Percentiles rank a stretch among this genome's conserved stretches.
phyloP scores from a whole-genome alignment of 2,888 invertebrate species.

The Myathropa florea region DNA sequence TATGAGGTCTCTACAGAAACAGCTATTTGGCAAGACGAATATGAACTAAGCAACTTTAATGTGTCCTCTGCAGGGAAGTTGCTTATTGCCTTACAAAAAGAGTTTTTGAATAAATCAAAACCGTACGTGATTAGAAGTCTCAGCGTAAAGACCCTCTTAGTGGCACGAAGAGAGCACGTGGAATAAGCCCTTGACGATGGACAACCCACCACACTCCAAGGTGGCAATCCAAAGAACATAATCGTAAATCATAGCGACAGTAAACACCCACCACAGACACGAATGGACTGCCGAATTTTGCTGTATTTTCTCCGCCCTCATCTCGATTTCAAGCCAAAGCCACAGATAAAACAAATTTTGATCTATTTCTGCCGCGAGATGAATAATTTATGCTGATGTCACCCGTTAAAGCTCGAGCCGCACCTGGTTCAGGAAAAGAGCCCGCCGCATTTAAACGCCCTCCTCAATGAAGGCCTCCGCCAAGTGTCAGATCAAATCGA shows the following conservation, averaged over 20 bases:
- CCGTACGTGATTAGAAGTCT: background rate
- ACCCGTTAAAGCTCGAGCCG: background rate
- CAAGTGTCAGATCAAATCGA: too few species aligned
- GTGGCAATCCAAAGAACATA: background rate
- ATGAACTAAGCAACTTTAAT: too few species aligned
- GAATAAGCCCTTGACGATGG: too few species aligned
- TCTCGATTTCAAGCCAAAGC: background rate
- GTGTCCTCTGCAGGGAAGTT: too few species aligned
- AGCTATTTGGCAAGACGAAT: too few species aligned
- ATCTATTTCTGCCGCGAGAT: background rate
- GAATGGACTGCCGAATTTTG: background rate
- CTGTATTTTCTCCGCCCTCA: background rate
- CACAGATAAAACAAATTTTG: background rate
- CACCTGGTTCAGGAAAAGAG: background rate
- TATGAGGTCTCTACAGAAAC: too few species aligned
- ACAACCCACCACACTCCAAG: too few species aligned
- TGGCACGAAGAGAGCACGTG: too few species aligned
- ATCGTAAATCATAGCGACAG: background rate
- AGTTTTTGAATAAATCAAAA: too few species aligned
- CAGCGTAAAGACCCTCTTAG: too few species aligned
- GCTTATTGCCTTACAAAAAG: too few species aligned
- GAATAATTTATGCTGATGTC: background rate
- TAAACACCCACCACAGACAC: background rate
- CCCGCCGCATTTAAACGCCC: too few species aligned
- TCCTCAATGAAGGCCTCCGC: background rate